Evolutionary conservation across 1,140 invertebrate species (phyloP), one percentile per base, ranked within the genome.

Genomic region (Ephestia elutella): DNA sequence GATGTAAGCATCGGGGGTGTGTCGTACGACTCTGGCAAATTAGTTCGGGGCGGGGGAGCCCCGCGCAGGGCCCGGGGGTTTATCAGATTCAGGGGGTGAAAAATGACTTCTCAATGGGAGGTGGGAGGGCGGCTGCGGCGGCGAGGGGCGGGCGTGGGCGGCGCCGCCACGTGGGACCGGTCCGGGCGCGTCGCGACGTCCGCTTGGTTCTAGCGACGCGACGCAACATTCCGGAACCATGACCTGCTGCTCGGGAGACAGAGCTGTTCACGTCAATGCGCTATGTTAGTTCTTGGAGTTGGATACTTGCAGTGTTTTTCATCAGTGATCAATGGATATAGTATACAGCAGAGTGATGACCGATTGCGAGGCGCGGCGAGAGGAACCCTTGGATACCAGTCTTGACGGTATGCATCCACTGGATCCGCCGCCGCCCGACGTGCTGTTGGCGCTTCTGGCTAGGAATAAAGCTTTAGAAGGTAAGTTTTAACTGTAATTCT

Each of bases 381-480:
- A 77, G 60, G 73, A 57, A 53, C 70, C 72, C 60, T 82, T 82
- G 80, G 84, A 77, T 65, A 70, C 76, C 21, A 63, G 71, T 25
- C 65, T 82, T 56, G 82, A 79, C 49, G 64, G 79, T 61, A 73
- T 87, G 83, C 83, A 87, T 62, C 78, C 90, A 53, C 85, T 91
- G 60, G 87, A 90, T 62, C 90, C 91, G 78, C 89, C 90, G 20
- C 85, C 90, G 57, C 90, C 95, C n/a, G 95, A 96, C 76, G 93
- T 96, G 51, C 90, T 96, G 21, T 89, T 96, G 3, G 95, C 95
- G 0, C 90, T 96, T 19, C 90, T 96, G 44, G 94, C 95, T 15
- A 92, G 95, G 75, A 97, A 96, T 87, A 96, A 96, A 85, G 93
- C 93, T 63, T 90, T 96, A 9, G 95, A 96, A 95, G 95, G 96